A percentile compares a stretch with the other conserved stretches of the same genome.
These are phyloP conservation scores for Saguinus imperator DNA, from an alignment of 2,113 vertebrate genomes.

Conservation along the genomic window DNA sequence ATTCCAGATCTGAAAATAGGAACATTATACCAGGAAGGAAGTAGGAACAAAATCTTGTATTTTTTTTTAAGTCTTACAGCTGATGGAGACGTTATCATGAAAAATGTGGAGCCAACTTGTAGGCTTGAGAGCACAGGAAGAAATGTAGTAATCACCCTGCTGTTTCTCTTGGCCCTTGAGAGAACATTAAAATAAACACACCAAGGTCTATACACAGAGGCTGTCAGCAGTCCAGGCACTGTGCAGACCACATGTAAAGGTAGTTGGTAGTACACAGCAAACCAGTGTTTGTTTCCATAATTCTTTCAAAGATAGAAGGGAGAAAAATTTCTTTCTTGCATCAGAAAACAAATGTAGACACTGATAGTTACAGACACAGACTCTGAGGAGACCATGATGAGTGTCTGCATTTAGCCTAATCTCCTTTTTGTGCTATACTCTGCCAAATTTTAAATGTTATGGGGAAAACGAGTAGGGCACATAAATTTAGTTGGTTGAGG, in stretches of 20 bases:
- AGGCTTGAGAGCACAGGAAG: background rate
- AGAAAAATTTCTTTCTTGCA: background rate
- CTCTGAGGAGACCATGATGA: background rate
- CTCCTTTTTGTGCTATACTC: background rate
- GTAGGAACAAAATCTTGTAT: background rate
- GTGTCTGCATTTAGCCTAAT: background rate
- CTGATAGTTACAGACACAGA: background rate
- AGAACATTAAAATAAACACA: conserved; percentile 48
- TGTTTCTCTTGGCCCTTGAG: conserved; percentile 49
- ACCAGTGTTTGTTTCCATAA: background rate
- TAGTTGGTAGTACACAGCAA: background rate
- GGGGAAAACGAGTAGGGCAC: background rate
- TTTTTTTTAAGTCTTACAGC: background rate
- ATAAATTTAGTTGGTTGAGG: background rate
- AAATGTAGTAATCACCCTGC: background rate
- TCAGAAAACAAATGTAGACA: conserved; percentile 11
- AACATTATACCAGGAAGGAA: background rate
- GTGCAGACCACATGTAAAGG: conserved; percentile 27
- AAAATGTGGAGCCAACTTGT: conserved; percentile 31
- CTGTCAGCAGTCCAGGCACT: background rate
- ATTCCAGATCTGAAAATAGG: conserved; percentile 17
- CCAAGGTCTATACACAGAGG: background rate
- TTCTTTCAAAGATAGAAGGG: conserved; percentile 10
- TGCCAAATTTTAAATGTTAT: background rate
- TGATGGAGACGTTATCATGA: conserved; percentile 5